Conservation (phyloP, 2,113 vertebrate species). For the Merops nubicus region DNA sequence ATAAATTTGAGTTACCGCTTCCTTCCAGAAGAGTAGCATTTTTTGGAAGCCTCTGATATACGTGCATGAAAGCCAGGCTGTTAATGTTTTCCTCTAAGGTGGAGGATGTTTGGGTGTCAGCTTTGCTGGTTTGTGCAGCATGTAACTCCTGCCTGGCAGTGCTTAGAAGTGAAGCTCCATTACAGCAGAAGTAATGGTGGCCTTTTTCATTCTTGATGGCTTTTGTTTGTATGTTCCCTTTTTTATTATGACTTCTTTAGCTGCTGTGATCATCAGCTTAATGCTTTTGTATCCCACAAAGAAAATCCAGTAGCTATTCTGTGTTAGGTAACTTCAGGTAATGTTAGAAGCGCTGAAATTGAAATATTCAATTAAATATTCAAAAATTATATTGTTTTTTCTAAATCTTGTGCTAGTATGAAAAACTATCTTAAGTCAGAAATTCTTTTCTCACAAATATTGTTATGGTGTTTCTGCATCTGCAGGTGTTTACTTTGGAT, state of each 20-base stretch:
- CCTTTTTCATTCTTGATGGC: not conserved
- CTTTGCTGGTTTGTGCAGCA: not conserved
- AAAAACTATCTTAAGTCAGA: not conserved
- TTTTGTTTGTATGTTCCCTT: not conserved
- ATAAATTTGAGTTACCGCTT: not conserved
- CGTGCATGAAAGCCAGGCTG: not conserved
- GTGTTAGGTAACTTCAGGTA: not conserved
- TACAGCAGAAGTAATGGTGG: not conserved
- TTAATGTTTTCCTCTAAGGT: not conserved
- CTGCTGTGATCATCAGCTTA: not conserved
- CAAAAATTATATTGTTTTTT: not conserved
- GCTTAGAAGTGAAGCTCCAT: not conserved
- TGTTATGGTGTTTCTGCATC: not conserved
- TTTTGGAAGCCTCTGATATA: not conserved
- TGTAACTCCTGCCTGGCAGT: too few relatives aligned
- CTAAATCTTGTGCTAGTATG: not conserved
- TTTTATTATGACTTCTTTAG: not conserved
- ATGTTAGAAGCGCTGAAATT: not conserved
- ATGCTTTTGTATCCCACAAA: not conserved
- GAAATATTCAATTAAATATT: not conserved
- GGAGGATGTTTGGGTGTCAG: not conserved
- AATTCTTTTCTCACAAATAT: not conserved
- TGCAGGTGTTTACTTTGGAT: not conserved
- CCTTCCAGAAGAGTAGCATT: not conserved
- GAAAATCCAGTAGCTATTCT: not conserved